Conservation (phyloP, 2,888 invertebrate genomes). For the Mythimna impura region DNA sequence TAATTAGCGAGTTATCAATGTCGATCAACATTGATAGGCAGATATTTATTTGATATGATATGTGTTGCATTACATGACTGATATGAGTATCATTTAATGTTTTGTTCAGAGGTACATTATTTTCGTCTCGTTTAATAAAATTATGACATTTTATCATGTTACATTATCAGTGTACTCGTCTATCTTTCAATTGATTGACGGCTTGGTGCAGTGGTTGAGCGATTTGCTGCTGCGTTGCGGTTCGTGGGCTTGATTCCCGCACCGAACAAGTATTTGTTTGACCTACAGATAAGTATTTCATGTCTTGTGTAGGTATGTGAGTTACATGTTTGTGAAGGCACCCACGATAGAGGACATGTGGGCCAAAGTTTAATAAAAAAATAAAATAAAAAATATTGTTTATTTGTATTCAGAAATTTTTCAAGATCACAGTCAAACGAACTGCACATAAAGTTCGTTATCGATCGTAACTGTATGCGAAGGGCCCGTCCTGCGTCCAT, state of each 20-base stretch:
- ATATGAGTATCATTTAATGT: constrained; percentile 18
- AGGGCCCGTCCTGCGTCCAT: constrained; percentile 61
- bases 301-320: too few species aligned
- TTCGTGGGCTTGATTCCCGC: too few species aligned
- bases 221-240: too few species aligned
- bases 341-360: too few species aligned
- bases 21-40: constrained; percentile 30
- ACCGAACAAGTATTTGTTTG: too few species aligned
- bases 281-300: too few species aligned
- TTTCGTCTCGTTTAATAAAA: constrained; percentile 27
- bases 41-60: constrained; percentile 35
- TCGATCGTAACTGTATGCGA: constrained; percentile 53
- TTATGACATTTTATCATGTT: constrained; percentile 13
- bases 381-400: neutral
- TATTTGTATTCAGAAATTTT: constrained; percentile 12
- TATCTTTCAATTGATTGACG: neutral
- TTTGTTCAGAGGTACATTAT: neutral
- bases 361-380: too few species aligned
- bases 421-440: constrained; percentile 16
- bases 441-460: constrained; percentile 34
- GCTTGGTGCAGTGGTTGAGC: too few species aligned
- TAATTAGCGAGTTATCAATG: constrained; percentile 46
- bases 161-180: constrained; percentile 1
- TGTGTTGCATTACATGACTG: constrained; percentile 17
- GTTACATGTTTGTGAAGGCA: too few species aligned